Conservation (phyloP, 2,797 vertebrate species). For the Emys orbicularis region DNA sequence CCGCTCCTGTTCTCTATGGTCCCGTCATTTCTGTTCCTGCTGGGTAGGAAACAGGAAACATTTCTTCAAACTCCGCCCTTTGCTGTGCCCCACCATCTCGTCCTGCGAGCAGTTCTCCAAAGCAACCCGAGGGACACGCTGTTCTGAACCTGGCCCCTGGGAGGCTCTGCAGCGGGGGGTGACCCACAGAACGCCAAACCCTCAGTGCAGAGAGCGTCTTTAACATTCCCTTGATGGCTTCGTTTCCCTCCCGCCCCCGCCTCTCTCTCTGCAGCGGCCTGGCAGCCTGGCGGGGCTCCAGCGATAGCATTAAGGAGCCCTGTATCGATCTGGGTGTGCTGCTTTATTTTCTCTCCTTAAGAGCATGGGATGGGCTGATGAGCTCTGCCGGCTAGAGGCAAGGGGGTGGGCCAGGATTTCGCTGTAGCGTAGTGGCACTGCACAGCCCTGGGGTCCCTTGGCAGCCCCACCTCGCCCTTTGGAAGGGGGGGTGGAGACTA, state of each 20-base stretch:
- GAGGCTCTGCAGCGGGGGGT: background rate
- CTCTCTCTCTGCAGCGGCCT: constrained; percentile 11
- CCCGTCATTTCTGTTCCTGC: background rate
- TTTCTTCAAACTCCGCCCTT: background rate
- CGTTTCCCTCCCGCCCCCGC: constrained; percentile 43
- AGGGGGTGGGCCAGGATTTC: background rate
- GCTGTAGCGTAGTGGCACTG: background rate
- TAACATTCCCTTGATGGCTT: constrained; percentile 53
- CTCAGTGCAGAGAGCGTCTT: constrained; percentile 33
- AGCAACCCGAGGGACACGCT: fast-evolving
- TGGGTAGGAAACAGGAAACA: background rate
- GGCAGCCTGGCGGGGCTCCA: constrained; percentile 69
- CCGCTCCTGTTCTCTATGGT: background rate
- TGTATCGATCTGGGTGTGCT: constrained; percentile 68
- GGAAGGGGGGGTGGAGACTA: background rate
- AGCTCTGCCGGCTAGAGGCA: background rate
- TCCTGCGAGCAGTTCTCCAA: background rate
- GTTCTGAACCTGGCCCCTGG: background rate
- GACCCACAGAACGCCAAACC: background rate
- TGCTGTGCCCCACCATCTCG: background rate
- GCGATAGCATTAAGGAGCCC: constrained; percentile 65
- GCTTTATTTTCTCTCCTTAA: constrained; percentile 74
- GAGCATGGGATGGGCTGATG: constrained; percentile 64
- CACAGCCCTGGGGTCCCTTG: background rate
- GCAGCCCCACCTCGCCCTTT: too few relatives aligned